Conservation (phyloP, 1,140 invertebrate species). For the Theocolax elegans region DNA sequence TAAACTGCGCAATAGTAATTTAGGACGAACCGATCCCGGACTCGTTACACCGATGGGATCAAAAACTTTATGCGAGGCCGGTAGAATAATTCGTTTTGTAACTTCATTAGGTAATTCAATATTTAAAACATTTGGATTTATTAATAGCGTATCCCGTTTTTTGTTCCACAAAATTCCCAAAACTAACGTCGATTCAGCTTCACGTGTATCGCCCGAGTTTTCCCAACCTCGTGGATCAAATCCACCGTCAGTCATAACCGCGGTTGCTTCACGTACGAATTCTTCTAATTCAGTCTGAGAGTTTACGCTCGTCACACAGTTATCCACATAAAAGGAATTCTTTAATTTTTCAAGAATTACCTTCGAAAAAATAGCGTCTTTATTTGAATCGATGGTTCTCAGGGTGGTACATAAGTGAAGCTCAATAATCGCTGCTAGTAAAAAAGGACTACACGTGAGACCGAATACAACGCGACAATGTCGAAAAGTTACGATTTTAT, state of each 20-base stretch:
- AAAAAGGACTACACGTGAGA: conserved; percentile 50
- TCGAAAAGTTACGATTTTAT: conserved; percentile 2
- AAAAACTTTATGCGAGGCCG: not conserved
- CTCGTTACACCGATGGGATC: not conserved
- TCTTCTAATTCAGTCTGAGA: not conserved
- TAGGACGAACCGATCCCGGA: not conserved
- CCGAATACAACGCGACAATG: conserved; percentile 27
- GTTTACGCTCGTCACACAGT: not conserved
- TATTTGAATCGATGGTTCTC: no score
- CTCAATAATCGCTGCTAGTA: conserved; percentile 32
- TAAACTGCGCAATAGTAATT: conserved; percentile 28
- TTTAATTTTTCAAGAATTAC: not conserved
- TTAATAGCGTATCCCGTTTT: not conserved
- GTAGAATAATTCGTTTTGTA: not conserved
- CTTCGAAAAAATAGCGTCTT: no score
- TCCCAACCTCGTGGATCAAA: conserved; percentile 15
- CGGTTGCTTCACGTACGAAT: not conserved
- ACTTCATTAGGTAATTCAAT: not conserved
- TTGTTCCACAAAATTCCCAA: not conserved
- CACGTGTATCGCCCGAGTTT: not conserved
- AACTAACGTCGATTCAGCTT: not conserved
- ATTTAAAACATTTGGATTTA: not conserved
- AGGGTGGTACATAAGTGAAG: no score
- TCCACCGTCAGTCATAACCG: not conserved
- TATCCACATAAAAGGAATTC: not conserved